Conservation (phyloP, 2,113 vertebrate genomes). For the Microcebus griseorufus region DNA sequence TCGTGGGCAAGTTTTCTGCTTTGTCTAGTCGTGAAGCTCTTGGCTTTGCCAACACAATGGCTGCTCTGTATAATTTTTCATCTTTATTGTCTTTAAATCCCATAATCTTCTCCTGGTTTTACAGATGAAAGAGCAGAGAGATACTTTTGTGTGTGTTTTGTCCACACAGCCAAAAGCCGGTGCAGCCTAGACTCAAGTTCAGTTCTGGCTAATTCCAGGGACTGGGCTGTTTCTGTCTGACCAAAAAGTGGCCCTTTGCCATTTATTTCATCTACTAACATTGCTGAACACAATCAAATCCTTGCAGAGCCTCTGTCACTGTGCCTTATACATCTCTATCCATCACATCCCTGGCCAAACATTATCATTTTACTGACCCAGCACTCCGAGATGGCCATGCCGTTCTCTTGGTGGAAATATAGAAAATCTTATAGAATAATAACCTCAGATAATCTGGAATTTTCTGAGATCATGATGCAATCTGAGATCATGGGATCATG, state of each 20-base stretch:
- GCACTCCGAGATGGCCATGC: not conserved
- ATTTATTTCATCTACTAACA: not conserved
- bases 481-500: too few species aligned
- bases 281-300: too few species aligned
- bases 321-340: not conserved
- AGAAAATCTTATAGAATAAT: not conserved
- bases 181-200: not conserved
- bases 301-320: not conserved
- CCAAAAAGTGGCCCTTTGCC: not conserved
- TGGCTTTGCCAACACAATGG: not conserved
- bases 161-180: too few species aligned
- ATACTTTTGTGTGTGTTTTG: not conserved
- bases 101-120: not conserved
- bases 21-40: rapidly evolving
- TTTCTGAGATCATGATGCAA: too few species aligned
- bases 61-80: not conserved
- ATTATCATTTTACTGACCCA: not conserved
- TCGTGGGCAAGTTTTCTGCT: not conserved
- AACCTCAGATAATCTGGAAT: not conserved
- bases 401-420: not conserved
- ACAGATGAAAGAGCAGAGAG: not conserved
- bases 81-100: not conserved
- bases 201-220: not conserved
- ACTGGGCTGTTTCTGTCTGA: not conserved
- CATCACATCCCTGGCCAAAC: not conserved